phyloP scores from a whole-genome alignment of 2,797 vertebrate genomes.

The Smutsia temminckii region DNA sequence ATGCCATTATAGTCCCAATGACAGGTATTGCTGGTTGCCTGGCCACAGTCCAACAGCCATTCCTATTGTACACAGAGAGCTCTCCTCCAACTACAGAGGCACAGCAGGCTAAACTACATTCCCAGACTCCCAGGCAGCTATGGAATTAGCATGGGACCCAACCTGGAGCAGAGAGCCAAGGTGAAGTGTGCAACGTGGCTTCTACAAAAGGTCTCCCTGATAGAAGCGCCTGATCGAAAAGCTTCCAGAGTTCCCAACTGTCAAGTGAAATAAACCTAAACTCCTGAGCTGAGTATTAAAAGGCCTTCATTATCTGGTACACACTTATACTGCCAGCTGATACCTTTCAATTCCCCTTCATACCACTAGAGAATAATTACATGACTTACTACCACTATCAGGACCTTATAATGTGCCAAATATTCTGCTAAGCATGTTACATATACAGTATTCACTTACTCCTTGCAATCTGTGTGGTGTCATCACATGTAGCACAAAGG shows the following conservation, averaged over 20 bases:
- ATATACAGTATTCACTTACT: neutral
- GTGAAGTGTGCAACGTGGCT: neutral
- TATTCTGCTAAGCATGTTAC: neutral
- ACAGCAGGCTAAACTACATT: neutral
- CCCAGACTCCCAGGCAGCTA: neutral
- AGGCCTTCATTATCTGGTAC: neutral
- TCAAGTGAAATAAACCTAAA: neutral
- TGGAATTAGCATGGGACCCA: rapidly evolving
- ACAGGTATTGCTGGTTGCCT: neutral
- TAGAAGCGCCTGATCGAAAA: neutral
- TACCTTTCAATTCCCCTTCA: neutral
- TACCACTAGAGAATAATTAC: neutral
- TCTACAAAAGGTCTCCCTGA: neutral
- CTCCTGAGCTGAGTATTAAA: neutral
- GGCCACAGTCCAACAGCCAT: neutral
- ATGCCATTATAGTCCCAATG: no score
- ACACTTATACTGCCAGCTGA: neutral
- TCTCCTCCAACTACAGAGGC: neutral
- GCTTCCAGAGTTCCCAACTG: neutral
- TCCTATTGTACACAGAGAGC: neutral
- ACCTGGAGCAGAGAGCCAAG: neutral
- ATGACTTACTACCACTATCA: neutral
- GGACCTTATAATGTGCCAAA: neutral
- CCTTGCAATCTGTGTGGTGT: neutral
- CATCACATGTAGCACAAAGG: neutral